Evolutionary conservation across 2,113 vertebrate species (phyloP), one percentile per base, ranked within the genome.

Genomic region (Cyanoramphus novaezelandiae): DNA sequence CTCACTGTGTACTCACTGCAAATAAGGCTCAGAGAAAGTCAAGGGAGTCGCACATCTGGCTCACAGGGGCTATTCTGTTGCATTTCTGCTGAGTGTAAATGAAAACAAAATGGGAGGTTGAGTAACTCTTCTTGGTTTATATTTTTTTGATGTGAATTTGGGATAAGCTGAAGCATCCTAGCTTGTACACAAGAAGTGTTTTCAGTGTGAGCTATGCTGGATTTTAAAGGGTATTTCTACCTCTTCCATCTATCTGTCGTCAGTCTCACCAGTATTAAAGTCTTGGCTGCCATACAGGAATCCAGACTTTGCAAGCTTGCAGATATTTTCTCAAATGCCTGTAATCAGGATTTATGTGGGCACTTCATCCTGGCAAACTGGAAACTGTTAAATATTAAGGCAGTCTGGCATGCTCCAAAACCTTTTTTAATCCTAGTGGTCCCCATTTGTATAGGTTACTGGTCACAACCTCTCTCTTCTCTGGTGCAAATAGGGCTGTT

Each of bases 281-380:
- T 23, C 86, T 95, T 95, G 95, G 95, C 93, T 97, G 93, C 93
- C 80, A 23, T 62, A 84, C 92, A 96, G 95, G 88, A 94, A 91
- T 96, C 95, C 86, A 93, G 93, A 64, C 90, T 94, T 92, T 94
- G 95, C 95, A 94, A 93, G 90, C 95, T 96, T 94, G 92, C 96
- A 97, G 91, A 91, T 96, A 96, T 92, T 97, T 95, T 95, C 91
- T 92, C 75, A 94, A 96, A 97, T 84, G 96, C 91, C 92, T 96
- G 71, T 96, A 96, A 96, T 96, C 86, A 95, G 95, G 90, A 89
- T 94, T 95, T 96, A 72, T 94, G 59, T 31, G 93, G 96, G 93
- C 86, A 88, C 47, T 95, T 90, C 86, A 78, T 92, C 93, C 72
- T 60, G 4, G 86, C 65, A 90, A 68, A 96, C 47, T 94, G 92